Percentiles rank a stretch among this genome's conserved stretches.
Conservation (phyloP, 2,113 vertebrate genomes). For the Gadus macrocephalus region DNA sequence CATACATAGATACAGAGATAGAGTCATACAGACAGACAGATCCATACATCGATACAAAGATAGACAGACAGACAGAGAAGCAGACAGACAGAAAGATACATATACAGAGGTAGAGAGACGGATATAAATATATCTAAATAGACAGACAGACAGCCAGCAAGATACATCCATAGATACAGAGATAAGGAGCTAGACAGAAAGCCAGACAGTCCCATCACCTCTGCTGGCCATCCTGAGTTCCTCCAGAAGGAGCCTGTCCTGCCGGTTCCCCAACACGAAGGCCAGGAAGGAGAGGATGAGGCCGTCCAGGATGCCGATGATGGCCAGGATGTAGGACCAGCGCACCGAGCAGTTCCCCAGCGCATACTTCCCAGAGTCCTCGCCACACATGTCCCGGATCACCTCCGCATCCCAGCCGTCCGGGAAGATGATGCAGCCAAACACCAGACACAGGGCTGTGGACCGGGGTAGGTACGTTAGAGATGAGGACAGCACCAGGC, state of each 20-base stretch:
- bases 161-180: no score
- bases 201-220: constrained; percentile 62
- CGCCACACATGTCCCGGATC: constrained; percentile 88
- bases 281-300: constrained; percentile 93
- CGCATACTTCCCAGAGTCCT: constrained; percentile 86
- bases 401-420: constrained; percentile 92
- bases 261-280: constrained; percentile 91
- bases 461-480: background rate
- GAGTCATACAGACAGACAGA: no score
- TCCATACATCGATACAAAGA: no score
- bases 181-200: no score
- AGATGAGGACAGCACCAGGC: no score
- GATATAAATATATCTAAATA: no score
- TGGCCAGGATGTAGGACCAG: constrained; percentile 92
- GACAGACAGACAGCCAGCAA: no score
- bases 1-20: no score
- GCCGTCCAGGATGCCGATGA: constrained; percentile 91
- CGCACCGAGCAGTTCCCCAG: constrained; percentile 90
- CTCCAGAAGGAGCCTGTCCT: constrained; percentile 85
- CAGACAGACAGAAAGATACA: background rate
- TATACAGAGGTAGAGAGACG: background rate
- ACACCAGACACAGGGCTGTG: constrained; percentile 85
- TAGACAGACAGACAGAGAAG: no score
- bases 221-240: constrained; percentile 86
- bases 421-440: constrained; percentile 91